phyloP scores from a whole-genome alignment of 1,140 invertebrate genomes.

The Gryllus bimaculatus region DNA sequence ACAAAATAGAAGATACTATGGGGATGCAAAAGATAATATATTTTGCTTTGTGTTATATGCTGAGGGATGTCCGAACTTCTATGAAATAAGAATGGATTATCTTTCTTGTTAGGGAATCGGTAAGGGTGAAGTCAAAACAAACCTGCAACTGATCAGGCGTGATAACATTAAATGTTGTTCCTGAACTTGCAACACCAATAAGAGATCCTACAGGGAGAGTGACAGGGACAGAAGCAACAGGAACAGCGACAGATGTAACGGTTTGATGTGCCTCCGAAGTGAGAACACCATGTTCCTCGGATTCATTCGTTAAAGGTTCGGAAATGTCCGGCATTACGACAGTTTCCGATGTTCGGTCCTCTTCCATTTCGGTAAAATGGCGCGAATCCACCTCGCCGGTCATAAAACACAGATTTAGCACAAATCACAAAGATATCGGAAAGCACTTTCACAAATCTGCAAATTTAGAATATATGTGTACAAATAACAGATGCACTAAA shows the following conservation, averaged over 20 bases:
- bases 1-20: too few relatives aligned
- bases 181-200: conserved; percentile 50
- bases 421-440: neutral
- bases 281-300: conserved; percentile 42
- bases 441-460: neutral
- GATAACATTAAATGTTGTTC: conserved; percentile 74
- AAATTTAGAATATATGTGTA: neutral
- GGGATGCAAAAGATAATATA: too few relatives aligned
- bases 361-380: conserved; percentile 34
- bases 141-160: conserved; percentile 68
- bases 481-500: neutral
- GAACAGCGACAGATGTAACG: conserved; percentile 32
- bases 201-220: conserved; percentile 68
- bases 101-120: neutral
- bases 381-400: conserved; percentile 13
- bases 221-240: conserved; percentile 50
- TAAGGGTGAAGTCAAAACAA: conserved; percentile 10
- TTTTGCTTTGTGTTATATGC: too few relatives aligned
- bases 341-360: conserved; percentile 47
- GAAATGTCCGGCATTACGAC: conserved; percentile 58
- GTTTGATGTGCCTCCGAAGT: conserved; percentile 25
- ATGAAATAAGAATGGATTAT: neutral
- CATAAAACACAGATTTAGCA: neutral
- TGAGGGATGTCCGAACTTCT: too few relatives aligned
- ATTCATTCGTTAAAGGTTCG: conserved; percentile 49